Evolutionary conservation across 2,888 invertebrate genomes (phyloP), one percentile per base, ranked within the genome.

Genomic region (Eurytoma californica): DNA sequence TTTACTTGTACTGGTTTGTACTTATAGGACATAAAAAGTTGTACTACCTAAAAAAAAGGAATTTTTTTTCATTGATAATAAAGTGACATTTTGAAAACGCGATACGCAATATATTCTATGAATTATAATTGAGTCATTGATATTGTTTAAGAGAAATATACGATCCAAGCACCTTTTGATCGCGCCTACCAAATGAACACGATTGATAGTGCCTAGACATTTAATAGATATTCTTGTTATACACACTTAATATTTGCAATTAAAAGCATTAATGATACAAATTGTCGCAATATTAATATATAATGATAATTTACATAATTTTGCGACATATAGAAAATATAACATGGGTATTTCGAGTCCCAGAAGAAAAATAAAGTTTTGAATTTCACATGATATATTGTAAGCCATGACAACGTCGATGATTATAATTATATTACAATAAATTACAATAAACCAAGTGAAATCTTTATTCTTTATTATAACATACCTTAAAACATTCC

Each of bases 191-290:
- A 69, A 78, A 20, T 73, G 63, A 74, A 63, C 74, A 77, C 67
- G 72, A 79, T 77, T 79, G 67, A 77, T 77, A 81, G 77, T 81
- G 79, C 79, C 81, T 81, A 81, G 77, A 79, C 65, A 79, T 77
- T 74, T 65, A 63, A 81, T 76, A 75, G 70, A 81, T 79, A 81
- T 81, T 77, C 77, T 81, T 81, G 79, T 81, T 81, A 81, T 70
- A 72, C 47, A 77, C 74, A 53, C 74, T 69, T 73, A 73, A 77
- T 80, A 72, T 47, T 58, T 69, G 63, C 70, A 66, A 79, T 72
- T 65, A 24, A 24, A 66, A 67, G 63, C 63, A 60, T 80, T 73
- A 70, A 77, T 80, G 66, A 77, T 61, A 24, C 24, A 72, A 75
- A 75, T 76, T 63, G 72, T 63, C 68, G 66, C 73, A 69, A 72